Evolutionary conservation across 1,140 invertebrate genomes (phyloP).

Genomic region (Zophobas atratus): DNA sequence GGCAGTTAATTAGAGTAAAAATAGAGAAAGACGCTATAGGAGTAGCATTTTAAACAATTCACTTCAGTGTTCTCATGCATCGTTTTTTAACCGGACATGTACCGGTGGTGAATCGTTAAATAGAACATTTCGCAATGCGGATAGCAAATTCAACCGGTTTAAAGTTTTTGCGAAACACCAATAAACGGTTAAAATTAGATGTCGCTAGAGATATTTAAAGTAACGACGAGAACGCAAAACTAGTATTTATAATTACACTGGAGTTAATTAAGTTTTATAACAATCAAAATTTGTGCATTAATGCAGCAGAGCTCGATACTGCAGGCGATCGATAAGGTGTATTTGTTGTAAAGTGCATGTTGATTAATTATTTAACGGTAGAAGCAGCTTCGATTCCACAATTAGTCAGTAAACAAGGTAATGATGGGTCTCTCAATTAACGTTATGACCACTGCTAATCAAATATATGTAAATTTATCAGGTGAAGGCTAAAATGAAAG

Average conservation of each 20-base stretch:
- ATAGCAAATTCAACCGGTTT: slow-evolving; percentile 52
- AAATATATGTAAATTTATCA: not conserved
- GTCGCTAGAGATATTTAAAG: slow-evolving; percentile 52
- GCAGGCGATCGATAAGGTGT: not conserved
- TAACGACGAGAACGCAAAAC: slow-evolving; percentile 11
- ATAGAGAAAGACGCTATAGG: slow-evolving; percentile 32
- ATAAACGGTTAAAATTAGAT: slow-evolving; percentile 51
- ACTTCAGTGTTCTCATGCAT: slow-evolving; percentile 50
- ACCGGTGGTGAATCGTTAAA: slow-evolving; percentile 54
- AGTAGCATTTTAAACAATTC: slow-evolving; percentile 51
- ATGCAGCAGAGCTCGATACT: not conserved
- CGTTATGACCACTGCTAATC: slow-evolving; percentile 2
- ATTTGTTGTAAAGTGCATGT: slow-evolving; percentile 5
- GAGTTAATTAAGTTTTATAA: slow-evolving; percentile 29
- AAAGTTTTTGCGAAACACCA: slow-evolving; percentile 48
- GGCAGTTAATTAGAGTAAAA: slow-evolving; percentile 41
- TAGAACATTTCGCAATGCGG: slow-evolving; percentile 54
- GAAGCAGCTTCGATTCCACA: slow-evolving; percentile 18
- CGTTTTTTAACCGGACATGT: slow-evolving; percentile 56
- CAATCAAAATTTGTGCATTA: slow-evolving; percentile 5
- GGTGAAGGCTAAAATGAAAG: not conserved
- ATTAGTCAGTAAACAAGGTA: slow-evolving; percentile 24
- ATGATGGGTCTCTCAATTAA: slow-evolving; percentile 20
- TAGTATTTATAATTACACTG: slow-evolving; percentile 29
- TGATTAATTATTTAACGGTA: slow-evolving; percentile 15